Evolutionary conservation across 1,140 invertebrate genomes (phyloP).

Genomic region (Marisa cornuarietis): DNA sequence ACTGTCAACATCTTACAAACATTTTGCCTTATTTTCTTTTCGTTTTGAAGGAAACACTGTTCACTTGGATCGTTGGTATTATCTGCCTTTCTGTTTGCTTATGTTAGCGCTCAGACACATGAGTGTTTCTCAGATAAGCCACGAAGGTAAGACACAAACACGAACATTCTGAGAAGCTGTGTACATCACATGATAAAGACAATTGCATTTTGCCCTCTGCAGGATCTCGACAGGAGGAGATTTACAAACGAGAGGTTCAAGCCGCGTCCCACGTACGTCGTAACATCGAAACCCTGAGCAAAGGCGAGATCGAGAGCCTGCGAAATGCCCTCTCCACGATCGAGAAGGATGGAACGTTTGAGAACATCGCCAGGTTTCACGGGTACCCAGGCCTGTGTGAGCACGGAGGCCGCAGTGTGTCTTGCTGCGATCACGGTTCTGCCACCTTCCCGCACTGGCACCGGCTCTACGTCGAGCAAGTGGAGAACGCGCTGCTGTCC

Average conservation of each 20-base stretch:
- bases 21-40: too few species aligned
- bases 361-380: slow-evolving; percentile 38
- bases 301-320: slow-evolving; percentile 35
- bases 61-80: too few species aligned
- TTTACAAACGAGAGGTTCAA: slow-evolving; percentile 23
- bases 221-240: too few species aligned
- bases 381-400: slow-evolving; percentile 35
- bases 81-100: too few species aligned
- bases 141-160: too few species aligned
- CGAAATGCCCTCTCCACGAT: slow-evolving; percentile 31
- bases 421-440: slow-evolving; percentile 37
- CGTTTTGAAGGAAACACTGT: too few species aligned
- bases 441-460: slow-evolving; percentile 39
- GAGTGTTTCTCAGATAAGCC: too few species aligned
- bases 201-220: too few species aligned
- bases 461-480: slow-evolving; percentile 37
- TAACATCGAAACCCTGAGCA: slow-evolving; percentile 26
- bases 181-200: too few species aligned
- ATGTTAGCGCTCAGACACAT: too few species aligned
- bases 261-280: slow-evolving; percentile 29
- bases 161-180: too few species aligned
- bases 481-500: slow-evolving; percentile 30
- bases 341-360: slow-evolving; percentile 33
- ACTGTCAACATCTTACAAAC: too few species aligned
- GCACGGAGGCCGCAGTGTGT: slow-evolving; percentile 11